A percentile compares a stretch with the other conserved stretches of the same genome.
phyloP scores from a whole-genome alignment of 2,113 vertebrate genomes.

The Zosterops lateralis region DNA sequence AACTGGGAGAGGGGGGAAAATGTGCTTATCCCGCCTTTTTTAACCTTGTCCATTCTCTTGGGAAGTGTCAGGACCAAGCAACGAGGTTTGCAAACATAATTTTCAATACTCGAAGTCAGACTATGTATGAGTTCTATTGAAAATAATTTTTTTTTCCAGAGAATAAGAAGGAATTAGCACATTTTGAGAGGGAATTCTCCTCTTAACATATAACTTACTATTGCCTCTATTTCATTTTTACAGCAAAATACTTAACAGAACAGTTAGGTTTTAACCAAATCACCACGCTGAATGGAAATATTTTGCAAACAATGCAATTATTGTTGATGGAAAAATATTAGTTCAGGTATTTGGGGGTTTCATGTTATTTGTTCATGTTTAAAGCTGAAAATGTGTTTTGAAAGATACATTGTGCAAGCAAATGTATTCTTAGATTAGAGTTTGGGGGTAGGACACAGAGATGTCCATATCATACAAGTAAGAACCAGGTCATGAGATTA shows the following conservation, averaged over 20 bases:
- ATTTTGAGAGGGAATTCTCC: neutral
- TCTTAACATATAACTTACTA: neutral
- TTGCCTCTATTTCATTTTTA: neutral
- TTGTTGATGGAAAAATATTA: neutral
- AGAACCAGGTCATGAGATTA: neutral
- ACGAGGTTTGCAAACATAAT: neutral
- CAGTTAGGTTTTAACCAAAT: neutral
- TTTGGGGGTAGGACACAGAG: neutral
- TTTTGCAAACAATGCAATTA: neutral
- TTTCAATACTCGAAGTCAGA: neutral
- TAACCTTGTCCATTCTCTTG: too few relatives aligned
- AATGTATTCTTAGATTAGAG: neutral
- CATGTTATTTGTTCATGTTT: neutral
- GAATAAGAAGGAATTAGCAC: neutral
- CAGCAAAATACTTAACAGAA: neutral
- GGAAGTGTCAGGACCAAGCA: fast-evolving
- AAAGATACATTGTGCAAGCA: neutral
- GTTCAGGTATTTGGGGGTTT: neutral
- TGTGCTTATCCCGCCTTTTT: neutral
- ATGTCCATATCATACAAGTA: neutral
- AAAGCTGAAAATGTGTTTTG: neutral
- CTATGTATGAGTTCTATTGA: neutral
- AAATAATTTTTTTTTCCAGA: neutral
- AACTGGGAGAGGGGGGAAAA: neutral
- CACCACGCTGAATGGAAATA: neutral